Conservation (phyloP, 2,797 vertebrate species). For the Phoeniculus purpureus region DNA sequence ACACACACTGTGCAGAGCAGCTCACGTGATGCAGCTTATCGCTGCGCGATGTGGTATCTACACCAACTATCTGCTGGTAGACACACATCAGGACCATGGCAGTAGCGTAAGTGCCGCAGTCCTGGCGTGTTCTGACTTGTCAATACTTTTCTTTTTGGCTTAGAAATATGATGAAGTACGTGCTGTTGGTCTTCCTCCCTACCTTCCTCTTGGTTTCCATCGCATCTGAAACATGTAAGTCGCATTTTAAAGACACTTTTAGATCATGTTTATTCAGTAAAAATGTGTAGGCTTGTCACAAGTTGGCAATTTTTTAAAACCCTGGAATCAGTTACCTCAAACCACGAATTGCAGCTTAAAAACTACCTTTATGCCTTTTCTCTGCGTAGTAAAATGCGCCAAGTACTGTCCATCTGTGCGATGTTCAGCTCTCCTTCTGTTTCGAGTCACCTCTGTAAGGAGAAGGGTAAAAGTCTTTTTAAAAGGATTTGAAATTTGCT, state of each 20-base stretch:
- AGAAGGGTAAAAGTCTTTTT: neutral
- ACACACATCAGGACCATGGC: neutral
- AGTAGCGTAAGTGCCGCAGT: neutral
- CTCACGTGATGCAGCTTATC: neutral
- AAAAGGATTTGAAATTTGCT: neutral
- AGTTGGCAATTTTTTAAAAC: neutral
- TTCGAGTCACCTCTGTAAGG: neutral
- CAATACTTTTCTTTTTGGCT: neutral
- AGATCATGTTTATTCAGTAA: neutral
- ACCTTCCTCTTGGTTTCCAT: neutral
- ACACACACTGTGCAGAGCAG: neutral
- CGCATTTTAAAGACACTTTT: neutral
- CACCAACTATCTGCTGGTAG: neutral
- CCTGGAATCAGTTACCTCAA: neutral
- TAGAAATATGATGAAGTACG: neutral
- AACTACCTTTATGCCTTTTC: neutral
- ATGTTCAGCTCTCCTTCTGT: neutral
- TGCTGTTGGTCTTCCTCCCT: slow-evolving; percentile 25
- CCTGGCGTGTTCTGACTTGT: neutral
- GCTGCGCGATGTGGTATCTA: no score
- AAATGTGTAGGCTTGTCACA: neutral
- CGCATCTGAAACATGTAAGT: slow-evolving; percentile 54
- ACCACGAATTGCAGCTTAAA: neutral
- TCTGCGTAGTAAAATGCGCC: neutral
- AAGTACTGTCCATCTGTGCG: neutral